A percentile compares a stretch with the other conserved stretches of the same genome.
phyloP scores from a whole-genome alignment of 2,888 invertebrate genomes.

The Apotomis betuletana region DNA sequence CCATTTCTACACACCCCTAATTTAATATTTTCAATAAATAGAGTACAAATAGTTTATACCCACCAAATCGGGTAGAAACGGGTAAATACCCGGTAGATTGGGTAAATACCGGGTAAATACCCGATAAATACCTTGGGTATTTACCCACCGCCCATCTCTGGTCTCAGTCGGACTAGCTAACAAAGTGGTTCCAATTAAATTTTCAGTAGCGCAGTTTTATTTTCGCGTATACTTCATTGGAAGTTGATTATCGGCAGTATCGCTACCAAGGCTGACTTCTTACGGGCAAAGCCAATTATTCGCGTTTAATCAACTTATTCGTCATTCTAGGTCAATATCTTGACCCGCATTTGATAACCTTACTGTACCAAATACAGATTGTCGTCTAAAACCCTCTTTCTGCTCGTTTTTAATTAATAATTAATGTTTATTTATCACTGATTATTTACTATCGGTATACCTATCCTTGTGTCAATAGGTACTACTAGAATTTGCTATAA shows the following conservation, averaged over 20 bases:
- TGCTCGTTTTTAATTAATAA: background rate
- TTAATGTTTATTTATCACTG: background rate
- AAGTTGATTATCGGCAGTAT: conserved; percentile 38
- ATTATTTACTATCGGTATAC: background rate
- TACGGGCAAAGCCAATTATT: conserved; percentile 45
- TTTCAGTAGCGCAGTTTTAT: conserved; percentile 28
- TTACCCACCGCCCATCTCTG: no score
- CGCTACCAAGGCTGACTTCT: conserved; percentile 52
- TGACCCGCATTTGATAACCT: conserved; percentile 60
- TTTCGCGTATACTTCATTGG: background rate
- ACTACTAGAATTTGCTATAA: no score
- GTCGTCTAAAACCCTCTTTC: background rate
- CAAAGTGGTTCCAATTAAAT: no score
- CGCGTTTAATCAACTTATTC: conserved; percentile 52
- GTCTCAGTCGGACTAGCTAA: no score
- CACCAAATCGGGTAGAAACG: no score
- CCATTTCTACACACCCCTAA: no score
- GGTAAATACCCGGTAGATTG: no score
- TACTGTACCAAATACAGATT: conserved; percentile 24
- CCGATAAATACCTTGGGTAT: no score
- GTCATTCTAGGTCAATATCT: conserved; percentile 53
- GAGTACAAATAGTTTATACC: no score
- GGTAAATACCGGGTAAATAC: no score
- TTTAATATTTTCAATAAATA: no score
- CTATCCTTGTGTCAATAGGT: no score